phyloP scores from a whole-genome alignment of 1,140 invertebrate species.

The Magallana ariakensis region DNA sequence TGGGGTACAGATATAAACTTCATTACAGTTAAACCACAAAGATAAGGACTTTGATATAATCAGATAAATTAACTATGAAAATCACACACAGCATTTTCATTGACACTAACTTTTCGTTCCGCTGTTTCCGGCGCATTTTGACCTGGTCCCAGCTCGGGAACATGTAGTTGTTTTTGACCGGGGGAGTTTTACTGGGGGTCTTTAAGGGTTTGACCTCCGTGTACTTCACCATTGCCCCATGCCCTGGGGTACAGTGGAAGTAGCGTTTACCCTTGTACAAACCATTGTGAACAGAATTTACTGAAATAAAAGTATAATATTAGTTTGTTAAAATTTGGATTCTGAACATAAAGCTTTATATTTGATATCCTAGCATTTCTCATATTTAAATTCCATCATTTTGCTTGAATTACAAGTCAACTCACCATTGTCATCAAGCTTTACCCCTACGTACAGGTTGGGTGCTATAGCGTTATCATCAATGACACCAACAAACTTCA shows the following conservation, averaged over 20 bases:
- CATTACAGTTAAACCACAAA: too few species aligned
- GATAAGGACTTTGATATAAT: too few species aligned
- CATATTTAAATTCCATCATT: too few species aligned
- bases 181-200: slow-evolving; percentile 61
- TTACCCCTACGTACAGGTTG: slow-evolving; percentile 73
- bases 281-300: slow-evolving; percentile 76
- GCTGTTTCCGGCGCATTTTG: slow-evolving; percentile 67
- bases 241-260: slow-evolving; percentile 75
- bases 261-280: slow-evolving; percentile 75
- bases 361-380: too few species aligned
- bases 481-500: slow-evolving; percentile 72
- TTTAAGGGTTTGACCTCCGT: slow-evolving; percentile 67
- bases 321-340: not conserved
- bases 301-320: slow-evolving; percentile 60
- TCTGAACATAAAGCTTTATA: too few species aligned
- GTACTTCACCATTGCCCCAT: slow-evolving; percentile 75
- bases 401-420: not conserved
- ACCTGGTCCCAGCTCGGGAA: slow-evolving; percentile 76
- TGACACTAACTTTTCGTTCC: slow-evolving; percentile 70
- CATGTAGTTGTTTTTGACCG: slow-evolving; percentile 74
- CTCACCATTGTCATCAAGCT: slow-evolving; percentile 74
- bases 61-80: too few species aligned
- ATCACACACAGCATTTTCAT: not conserved
- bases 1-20: too few species aligned
- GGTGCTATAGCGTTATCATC: slow-evolving; percentile 71